Base-by-base conservation (phyloP, 2,888 invertebrate species). In the Mimumesa dahlbomi region DNA sequence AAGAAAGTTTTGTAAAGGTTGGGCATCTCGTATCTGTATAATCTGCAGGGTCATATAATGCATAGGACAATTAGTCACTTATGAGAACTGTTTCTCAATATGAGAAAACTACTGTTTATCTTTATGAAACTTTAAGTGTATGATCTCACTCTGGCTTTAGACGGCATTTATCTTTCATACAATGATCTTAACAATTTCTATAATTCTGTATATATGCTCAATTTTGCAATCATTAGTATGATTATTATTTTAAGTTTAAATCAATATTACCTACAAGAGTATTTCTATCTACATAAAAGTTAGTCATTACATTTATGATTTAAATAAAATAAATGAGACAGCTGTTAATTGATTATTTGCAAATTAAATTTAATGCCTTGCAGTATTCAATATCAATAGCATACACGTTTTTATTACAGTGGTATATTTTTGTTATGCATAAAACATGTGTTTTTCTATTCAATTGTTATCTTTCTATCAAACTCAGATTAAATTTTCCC, bases 21-120 rank as follows among this genome's bases (percentile, higher is more conserved):
- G n/a, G n/a, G 49, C 61, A 74, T 54, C 56, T 42, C 59, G 53
- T 65, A 49, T 46, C 16, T 36, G 16, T 61, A 74, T 46, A 56
- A 52, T 74, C 16, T 67, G 22, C 45, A 70, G 18, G 54, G 54
- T 50, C 36, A 34, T 71, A 68, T 45, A 63, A 59, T 66, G 63
- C 42, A 52, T 34, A 52, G 22, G 64, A 70, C 49, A 79, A 59
- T 67, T 54, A 46, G 56, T 67, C 50, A 58, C 52, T 66, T 61
- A 40, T 59, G 57, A 68, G 54, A 58, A 64, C 14, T 11, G 38
- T 78, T 87, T 86, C 87, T 87, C 87, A 87, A 87, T 87, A 87
- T 87, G 87, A 87, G 87, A 87, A 88, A 87, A 70, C 69, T 62
- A 75, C 66, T 61, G 63, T 73, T 69, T 71, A 58, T 29, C 59